Percentiles rank a stretch among this genome's conserved stretches.
These are phyloP conservation scores for Rhagoletis pomonella DNA, from an alignment of 1,140 invertebrate genomes.

Conservation along the genomic window DNA sequence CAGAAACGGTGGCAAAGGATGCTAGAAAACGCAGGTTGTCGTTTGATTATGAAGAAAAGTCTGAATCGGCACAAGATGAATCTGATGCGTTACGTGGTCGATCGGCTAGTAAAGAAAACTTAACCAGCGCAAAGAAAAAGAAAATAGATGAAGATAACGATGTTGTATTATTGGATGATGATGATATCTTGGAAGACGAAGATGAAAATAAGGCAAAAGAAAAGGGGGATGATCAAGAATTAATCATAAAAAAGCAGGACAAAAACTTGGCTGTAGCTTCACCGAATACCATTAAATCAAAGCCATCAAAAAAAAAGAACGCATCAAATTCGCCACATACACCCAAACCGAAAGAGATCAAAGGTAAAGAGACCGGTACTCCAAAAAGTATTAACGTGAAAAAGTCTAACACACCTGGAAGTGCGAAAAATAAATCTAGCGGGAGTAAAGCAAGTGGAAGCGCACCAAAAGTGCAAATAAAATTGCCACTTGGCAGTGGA, in stretches of 20 bases:
- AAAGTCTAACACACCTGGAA: neutral
- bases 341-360: neutral
- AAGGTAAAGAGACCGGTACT: neutral
- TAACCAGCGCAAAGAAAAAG: conserved; percentile 58
- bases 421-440: conserved; percentile 40
- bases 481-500: conserved; percentile 64
- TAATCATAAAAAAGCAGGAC: neutral
- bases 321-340: neutral
- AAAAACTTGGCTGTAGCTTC: neutral
- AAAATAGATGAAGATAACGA: conserved; percentile 56
- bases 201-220: conserved; percentile 28
- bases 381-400: conserved; percentile 31
- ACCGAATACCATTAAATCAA: conserved; percentile 32
- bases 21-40: conserved; percentile 67
- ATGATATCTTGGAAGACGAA: conserved; percentile 52
- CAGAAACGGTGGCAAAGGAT: conserved; percentile 2
- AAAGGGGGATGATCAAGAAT: neutral
- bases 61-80: conserved; percentile 69
- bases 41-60: conserved; percentile 58
- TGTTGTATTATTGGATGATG: conserved; percentile 42
- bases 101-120: conserved; percentile 67
- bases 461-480: conserved; percentile 61
- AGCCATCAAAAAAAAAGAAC: neutral
- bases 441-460: conserved; percentile 46
- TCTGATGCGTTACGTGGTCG: conserved; percentile 53